Percentiles rank a stretch among this genome's conserved stretches.
phyloP scores from a whole-genome alignment of 2,797 vertebrate species.

The Hypotaenidia okinawae region DNA sequence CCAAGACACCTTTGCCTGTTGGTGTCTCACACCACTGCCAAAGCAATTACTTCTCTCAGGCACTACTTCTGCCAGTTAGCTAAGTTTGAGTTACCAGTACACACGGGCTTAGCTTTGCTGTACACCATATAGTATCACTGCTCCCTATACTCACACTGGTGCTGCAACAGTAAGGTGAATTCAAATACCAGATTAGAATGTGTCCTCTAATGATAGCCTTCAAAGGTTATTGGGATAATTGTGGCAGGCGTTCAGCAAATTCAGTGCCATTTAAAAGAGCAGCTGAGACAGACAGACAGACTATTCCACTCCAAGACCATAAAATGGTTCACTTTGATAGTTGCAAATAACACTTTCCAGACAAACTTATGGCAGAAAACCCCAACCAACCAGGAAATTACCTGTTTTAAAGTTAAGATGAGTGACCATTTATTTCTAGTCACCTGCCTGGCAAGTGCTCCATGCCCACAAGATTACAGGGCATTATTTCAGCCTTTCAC shows the following conservation, averaged over 20 bases:
- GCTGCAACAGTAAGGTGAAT: neutral
- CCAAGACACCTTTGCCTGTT: neutral
- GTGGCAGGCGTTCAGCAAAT: neutral
- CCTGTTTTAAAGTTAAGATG: neutral
- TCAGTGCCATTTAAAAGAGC: neutral
- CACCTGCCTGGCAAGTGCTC: neutral
- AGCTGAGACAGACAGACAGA: neutral
- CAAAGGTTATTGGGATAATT: neutral
- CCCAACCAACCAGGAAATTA: neutral
- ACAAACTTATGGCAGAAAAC: neutral
- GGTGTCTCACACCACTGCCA: neutral
- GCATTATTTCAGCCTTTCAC: neutral
- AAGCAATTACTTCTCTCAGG: neutral
- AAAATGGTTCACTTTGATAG: neutral
- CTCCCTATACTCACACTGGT: neutral
- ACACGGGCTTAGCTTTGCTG: neutral
- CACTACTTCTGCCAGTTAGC: neutral
- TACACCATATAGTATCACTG: rapidly evolving
- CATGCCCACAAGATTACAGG: neutral
- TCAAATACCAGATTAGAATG: neutral
- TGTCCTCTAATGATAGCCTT: neutral
- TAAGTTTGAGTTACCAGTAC: neutral
- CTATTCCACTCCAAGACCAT: neutral
- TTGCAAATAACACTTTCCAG: neutral
- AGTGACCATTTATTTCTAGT: neutral